phyloP scores from a whole-genome alignment of 1,140 invertebrate species.

The Caerostris extrusa region DNA sequence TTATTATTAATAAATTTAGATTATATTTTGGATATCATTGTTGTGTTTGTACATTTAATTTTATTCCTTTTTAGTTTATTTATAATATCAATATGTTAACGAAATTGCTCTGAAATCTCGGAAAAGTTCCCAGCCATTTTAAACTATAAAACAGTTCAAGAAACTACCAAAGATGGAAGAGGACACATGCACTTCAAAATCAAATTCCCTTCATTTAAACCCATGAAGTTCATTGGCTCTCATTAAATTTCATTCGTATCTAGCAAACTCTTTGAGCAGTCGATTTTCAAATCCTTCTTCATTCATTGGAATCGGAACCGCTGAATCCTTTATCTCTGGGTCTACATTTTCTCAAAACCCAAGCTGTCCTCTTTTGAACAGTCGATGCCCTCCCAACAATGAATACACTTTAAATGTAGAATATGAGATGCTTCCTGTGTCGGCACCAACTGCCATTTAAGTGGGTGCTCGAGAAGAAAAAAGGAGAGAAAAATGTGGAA shows the following conservation, averaged over 20 bases:
- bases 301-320: not conserved
- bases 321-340: not conserved
- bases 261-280: not conserved
- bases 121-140: too few species aligned
- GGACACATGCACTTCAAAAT: too few species aligned
- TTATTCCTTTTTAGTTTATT: too few species aligned
- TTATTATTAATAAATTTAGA: too few species aligned
- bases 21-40: too few species aligned
- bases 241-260: not conserved
- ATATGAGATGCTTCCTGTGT: slow-evolving; percentile 2
- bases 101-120: too few species aligned
- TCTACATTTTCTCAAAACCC: slow-evolving; percentile 9
- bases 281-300: not conserved
- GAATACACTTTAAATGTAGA: slow-evolving; percentile 13
- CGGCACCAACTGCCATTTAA: not conserved
- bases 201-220: too few species aligned
- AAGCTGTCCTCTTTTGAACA: not conserved
- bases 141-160: too few species aligned
- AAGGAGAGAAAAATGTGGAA: not conserved
- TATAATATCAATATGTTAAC: too few species aligned
- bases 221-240: not conserved
- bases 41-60: too few species aligned
- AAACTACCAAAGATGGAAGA: too few species aligned
- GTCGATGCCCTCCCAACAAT: not conserved
- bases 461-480: not conserved